Conservation (phyloP, 1,140 invertebrate genomes). For the Fopius arisanus region DNA sequence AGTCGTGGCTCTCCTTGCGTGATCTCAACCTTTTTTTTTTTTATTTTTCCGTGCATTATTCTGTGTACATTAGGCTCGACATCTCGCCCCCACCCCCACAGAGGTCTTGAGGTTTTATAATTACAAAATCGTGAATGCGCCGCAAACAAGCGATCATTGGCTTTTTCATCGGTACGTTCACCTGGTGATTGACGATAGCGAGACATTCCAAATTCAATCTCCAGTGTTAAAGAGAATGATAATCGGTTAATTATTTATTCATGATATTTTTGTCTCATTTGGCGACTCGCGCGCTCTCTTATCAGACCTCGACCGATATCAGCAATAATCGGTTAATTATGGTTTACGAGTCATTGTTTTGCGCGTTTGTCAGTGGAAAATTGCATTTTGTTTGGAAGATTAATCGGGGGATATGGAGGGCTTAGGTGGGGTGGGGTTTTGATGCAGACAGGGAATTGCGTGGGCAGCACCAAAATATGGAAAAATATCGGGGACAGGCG, state of each 20-base stretch:
- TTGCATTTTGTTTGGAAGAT: neutral
- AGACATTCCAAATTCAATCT: neutral
- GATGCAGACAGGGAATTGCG: neutral
- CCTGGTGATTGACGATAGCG: neutral
- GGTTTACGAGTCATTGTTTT: neutral
- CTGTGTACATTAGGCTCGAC: too few species aligned
- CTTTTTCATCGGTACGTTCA: neutral
- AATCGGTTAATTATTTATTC: neutral
- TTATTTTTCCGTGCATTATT: neutral
- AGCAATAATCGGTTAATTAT: neutral
- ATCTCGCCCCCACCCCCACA: too few species aligned
- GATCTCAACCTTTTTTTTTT: neutral
- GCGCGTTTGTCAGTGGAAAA: neutral
- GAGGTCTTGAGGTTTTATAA: conserved; percentile 10
- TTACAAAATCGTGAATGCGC: conserved; percentile 17
- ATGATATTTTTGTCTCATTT: neutral
- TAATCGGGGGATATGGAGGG: conserved; percentile 18
- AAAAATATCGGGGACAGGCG: neutral
- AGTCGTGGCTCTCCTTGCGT: conserved; percentile 22
- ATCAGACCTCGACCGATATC: neutral
- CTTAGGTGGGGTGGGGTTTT: neutral
- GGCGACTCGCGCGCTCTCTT: neutral
- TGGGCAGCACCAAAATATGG: conserved; percentile 15
- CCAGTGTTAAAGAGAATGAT: neutral
- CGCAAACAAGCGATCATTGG: neutral